Base-by-base conservation (phyloP, 1,140 invertebrate genomes). In the Melipona quadrifasciata region DNA sequence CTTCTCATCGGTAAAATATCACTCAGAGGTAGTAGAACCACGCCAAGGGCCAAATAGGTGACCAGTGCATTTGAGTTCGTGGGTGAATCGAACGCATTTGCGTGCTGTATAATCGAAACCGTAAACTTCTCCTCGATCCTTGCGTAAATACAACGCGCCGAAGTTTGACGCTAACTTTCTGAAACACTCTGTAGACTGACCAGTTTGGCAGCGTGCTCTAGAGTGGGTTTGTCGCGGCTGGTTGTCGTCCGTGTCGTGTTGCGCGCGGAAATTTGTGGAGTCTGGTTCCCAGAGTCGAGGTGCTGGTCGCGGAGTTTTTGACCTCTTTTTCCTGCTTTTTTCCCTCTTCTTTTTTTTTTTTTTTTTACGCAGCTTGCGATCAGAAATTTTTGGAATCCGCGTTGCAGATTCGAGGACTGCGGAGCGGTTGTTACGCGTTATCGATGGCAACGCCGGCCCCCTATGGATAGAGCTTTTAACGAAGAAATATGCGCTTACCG, bases 401-500 rank as follows among this genome's bases (percentile, higher is more conserved):
- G 5, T 3, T 17, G 39, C 39, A 47, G 39, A 8, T 47, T 47
- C 39, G 39, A 47, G 64, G 5, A 12, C 6, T 71, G 1, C 14
- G 17, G 12, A n/a, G 47, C 19, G 19, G 51, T 10, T 58, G 53
- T 75, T 57, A 19, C 73, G 14, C 16, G 72, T 74, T 75, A 75
- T 39, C 73, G 73, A 75, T 58, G 31, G 19, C 73, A 24, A 11
- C 17, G 17, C 27, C 53, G 47, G 1, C 16, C 16, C 70, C 39
- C 39, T n/a, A n/a, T 31, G 6, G 39, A 72, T 72, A 53, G 27
- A 17, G 70, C 47, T 72, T 72, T 72, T 72, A 72, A 72, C 70
- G 70, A 72, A 72, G 70, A 72, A 72, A 53, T 72, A 72, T 72
- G n/a, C 47, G 70, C 47, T 72, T 72, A 72, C 24, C 21, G 70